Conservation (phyloP, 2,797 vertebrate genomes). For the Craterocephalus amniculus region DNA sequence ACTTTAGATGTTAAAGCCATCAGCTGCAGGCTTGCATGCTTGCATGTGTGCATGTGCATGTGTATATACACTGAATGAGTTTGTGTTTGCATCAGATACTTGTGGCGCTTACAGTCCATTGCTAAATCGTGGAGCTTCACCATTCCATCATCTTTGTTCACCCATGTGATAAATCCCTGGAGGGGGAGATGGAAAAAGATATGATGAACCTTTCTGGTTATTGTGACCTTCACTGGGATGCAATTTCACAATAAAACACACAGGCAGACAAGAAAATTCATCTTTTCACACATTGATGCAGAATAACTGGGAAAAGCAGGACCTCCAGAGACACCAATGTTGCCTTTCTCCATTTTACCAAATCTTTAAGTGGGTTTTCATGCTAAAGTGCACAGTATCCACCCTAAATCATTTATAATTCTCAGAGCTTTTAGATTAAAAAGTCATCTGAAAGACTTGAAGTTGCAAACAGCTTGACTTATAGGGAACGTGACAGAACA, state of each 20-base stretch:
- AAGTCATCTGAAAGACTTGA: neutral
- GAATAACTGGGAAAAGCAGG: conserved; percentile 6
- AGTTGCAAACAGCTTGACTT: too few relatives aligned
- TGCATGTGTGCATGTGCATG: conserved; percentile 16
- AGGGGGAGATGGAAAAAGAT: conserved; percentile 50
- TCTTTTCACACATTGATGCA: conserved; percentile 1
- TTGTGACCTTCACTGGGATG: conserved; percentile 19
- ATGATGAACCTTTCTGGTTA: conserved; percentile 34
- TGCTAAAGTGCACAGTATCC: neutral
- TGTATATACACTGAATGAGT: conserved; percentile 15
- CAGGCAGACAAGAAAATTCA: neutral
- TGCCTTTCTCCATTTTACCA: neutral
- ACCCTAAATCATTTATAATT: neutral
- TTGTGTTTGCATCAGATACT: conserved; percentile 39
- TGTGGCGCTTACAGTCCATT: conserved; percentile 28
- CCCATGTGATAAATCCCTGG: conserved; percentile 48
- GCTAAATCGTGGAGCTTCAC: conserved; percentile 43
- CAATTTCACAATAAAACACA: conserved; percentile 39
- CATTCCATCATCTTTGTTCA: conserved; percentile 66
- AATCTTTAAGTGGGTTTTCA: neutral
- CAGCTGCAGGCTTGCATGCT: conserved; percentile 39
- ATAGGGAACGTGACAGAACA: too few relatives aligned
- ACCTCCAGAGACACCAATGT: neutral
- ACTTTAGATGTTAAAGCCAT: conserved; percentile 80
- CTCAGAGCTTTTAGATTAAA: neutral